A percentile compares a stretch with the other conserved stretches of the same genome.
Evolutionary conservation across 2,888 invertebrate species (phyloP).

Genomic region (Mythimna vitellina): DNA sequence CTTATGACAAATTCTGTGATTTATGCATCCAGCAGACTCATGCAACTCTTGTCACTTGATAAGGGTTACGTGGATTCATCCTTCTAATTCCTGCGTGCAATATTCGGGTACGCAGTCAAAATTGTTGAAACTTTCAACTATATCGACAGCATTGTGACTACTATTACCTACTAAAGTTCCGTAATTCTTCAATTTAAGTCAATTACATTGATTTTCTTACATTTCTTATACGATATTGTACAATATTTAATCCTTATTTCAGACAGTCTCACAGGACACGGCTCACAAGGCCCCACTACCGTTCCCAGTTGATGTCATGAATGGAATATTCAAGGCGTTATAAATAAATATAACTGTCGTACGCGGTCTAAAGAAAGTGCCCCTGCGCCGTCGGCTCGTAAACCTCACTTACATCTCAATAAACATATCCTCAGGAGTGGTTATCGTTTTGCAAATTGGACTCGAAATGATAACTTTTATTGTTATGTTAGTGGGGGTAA

Average conservation of each 20-base stretch:
- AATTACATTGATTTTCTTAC: too few species aligned
- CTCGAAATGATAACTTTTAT: constrained; percentile 55
- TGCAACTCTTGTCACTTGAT: too few species aligned
- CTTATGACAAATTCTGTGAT: too few species aligned
- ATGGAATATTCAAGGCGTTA: constrained; percentile 77
- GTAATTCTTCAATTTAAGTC: too few species aligned
- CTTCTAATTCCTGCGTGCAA: too few species aligned
- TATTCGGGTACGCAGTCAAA: too few species aligned
- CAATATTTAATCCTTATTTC: neutral
- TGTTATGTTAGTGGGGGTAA: constrained; percentile 41
- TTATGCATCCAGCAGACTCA: too few species aligned
- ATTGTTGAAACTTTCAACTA: too few species aligned
- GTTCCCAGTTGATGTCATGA: constrained; percentile 64
- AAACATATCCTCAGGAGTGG: constrained; percentile 79
- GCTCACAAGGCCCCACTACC: constrained; percentile 12
- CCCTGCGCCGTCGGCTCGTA: constrained; percentile 77
- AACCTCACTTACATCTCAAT: constrained; percentile 84
- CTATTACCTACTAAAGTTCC: too few species aligned
- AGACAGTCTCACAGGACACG: constrained; percentile 30
- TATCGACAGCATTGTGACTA: too few species aligned
- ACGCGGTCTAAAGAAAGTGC: constrained; percentile 76
- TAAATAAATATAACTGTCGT: constrained; percentile 88
- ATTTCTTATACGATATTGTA: too few species aligned
- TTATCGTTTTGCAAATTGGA: constrained; percentile 61
- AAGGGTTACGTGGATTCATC: too few species aligned